Evolutionary conservation across 2,888 invertebrate species (phyloP).

Genomic region (Drosophila merina): DNA sequence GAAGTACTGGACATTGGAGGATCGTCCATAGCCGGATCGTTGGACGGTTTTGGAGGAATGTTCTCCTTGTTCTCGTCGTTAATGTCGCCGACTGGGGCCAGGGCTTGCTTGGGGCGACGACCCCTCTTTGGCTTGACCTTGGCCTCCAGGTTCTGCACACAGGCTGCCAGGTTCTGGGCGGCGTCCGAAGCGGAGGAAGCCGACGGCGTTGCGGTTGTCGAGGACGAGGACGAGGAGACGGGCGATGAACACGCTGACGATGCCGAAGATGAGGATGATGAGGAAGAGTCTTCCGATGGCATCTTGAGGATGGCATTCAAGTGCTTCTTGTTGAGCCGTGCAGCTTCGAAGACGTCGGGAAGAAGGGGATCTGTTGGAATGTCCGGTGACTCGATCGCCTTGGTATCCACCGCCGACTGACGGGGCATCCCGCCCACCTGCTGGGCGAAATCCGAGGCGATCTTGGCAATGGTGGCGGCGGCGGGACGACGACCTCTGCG

Average conservation of each 20-base stretch:
- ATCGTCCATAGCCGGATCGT: neutral
- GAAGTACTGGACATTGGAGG: neutral
- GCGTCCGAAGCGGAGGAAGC: neutral
- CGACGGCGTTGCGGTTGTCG: neutral
- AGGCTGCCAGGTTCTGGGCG: neutral
- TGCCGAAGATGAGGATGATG: neutral
- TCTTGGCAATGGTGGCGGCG: conserved; percentile 10
- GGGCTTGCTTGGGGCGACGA: neutral
- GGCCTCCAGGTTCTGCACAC: neutral
- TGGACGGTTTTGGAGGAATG: neutral
- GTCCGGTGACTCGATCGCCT: no score
- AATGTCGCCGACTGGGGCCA: neutral
- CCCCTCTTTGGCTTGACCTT: neutral
- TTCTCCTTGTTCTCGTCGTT: conserved; percentile 3
- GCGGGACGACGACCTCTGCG: conserved; percentile 26
- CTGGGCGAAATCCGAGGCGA: conserved; percentile 14
- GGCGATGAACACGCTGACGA: neutral
- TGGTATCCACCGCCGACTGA: no score
- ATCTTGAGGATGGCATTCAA: neutral
- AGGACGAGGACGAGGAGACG: neutral
- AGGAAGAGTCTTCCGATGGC: neutral
- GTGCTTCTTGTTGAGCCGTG: no score
- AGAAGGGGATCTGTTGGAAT: neutral
- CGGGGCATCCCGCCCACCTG: conserved; percentile 20
- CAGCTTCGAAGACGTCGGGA: neutral